Evolutionary conservation across 2,888 invertebrate species (phyloP).

Genomic region (Cephus nigrinus): DNA sequence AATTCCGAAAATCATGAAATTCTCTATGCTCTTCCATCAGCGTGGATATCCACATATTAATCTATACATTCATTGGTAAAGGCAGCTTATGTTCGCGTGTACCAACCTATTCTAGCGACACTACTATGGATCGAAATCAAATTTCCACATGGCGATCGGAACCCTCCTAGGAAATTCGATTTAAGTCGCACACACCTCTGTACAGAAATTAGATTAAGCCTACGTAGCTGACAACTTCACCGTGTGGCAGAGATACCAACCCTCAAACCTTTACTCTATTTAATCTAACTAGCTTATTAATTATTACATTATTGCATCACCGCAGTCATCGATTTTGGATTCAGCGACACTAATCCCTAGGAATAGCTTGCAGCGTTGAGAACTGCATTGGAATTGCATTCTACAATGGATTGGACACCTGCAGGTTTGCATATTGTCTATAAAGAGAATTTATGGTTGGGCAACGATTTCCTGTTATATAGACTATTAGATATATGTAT

Average conservation of each 20-base stretch:
- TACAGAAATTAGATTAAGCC: background rate
- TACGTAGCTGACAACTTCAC: background rate
- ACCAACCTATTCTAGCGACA: background rate
- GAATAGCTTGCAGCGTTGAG: background rate
- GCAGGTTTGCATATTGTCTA: background rate
- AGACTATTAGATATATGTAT: background rate
- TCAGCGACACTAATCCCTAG: background rate
- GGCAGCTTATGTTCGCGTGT: background rate
- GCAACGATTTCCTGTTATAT: background rate
- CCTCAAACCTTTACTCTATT: background rate
- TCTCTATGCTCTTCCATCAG: background rate
- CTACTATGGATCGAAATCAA: background rate
- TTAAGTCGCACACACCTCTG: background rate
- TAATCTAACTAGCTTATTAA: background rate
- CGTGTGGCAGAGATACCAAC: background rate
- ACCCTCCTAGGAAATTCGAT: background rate
- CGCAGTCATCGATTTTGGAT: background rate
- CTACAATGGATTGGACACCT: background rate
- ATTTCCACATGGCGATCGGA: background rate
- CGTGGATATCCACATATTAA: background rate
- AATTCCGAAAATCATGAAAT: background rate
- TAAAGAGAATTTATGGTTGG: background rate
- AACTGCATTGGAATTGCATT: background rate
- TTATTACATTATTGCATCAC: background rate
- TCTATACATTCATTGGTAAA: background rate